Evolutionary conservation across 2,888 invertebrate genomes (phyloP).

Genomic region (Clanis bilineata): DNA sequence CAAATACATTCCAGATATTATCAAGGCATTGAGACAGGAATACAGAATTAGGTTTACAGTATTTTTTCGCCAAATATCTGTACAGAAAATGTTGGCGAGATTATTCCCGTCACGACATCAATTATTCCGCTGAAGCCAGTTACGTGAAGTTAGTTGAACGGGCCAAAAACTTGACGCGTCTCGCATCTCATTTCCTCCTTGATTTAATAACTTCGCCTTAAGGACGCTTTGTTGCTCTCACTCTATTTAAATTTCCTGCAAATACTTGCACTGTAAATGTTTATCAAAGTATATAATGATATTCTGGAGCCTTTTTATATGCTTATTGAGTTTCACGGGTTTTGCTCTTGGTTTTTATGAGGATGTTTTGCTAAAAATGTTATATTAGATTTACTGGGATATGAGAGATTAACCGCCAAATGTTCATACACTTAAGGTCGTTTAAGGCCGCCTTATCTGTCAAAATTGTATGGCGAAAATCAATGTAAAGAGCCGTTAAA

Average conservation of each 20-base stretch:
- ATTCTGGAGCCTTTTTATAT: neutral
- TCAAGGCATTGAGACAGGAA: neutral
- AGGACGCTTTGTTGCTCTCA: slow-evolving; percentile 54
- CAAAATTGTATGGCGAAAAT: too few relatives aligned
- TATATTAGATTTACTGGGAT: too few relatives aligned
- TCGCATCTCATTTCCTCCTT: slow-evolving; percentile 53
- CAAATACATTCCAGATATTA: neutral
- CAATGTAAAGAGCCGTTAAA: too few relatives aligned
- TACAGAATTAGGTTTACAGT: neutral
- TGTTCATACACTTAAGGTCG: too few relatives aligned
- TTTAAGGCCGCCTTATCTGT: too few relatives aligned
- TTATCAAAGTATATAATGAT: slow-evolving; percentile 1
- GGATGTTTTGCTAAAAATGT: too few relatives aligned
- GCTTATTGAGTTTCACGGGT: neutral
- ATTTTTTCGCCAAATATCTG: neutral
- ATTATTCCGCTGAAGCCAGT: slow-evolving; percentile 29
- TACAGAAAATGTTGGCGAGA: neutral
- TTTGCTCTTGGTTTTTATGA: neutral
- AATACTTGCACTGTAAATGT: slow-evolving; percentile 31
- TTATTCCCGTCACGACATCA: slow-evolving; percentile 23
- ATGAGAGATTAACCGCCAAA: too few relatives aligned
- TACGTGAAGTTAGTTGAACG: slow-evolving; percentile 44
- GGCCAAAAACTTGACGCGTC: slow-evolving; percentile 45
- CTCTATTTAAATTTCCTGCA: slow-evolving; percentile 53
- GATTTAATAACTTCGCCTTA: slow-evolving; percentile 53